Conservation (phyloP, 2,888 invertebrate species). For the Pandemis cinnamomeana region DNA sequence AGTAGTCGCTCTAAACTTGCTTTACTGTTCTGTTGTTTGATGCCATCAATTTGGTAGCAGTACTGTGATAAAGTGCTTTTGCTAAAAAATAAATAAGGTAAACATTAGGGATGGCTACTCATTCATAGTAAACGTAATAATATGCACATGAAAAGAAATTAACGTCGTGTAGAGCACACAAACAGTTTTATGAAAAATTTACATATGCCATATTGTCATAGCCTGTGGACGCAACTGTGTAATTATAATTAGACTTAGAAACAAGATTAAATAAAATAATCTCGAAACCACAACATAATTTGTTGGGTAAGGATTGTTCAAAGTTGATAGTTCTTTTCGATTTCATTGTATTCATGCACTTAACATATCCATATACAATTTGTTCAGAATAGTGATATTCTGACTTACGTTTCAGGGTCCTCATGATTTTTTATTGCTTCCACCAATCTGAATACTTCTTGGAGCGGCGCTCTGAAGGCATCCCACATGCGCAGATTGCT, state of each 20-base stretch:
- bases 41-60: conserved; percentile 93
- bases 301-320: not conserved
- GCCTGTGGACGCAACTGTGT: no score
- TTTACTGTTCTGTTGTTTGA: conserved; percentile 85
- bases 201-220: not conserved
- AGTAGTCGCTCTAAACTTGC: conserved; percentile 87
- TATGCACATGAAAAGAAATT: not conserved
- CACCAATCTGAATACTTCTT: conserved; percentile 94
- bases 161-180: not conserved
- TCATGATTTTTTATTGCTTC: conserved; percentile 95
- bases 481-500: conserved; percentile 92
- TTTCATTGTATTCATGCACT: not conserved
- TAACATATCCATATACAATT: not conserved
- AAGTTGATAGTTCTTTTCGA: not conserved
- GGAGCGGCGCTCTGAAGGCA: conserved; percentile 95
- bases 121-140: no score
- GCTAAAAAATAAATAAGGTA: conserved; percentile 69
- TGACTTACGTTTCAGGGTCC: conserved; percentile 86
- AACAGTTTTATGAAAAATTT: not conserved
- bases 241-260: no score
- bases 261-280: not conserved
- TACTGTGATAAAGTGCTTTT: conserved; percentile 90
- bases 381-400: conserved; percentile 2
- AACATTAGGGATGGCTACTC: not conserved
- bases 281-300: not conserved